These are phyloP conservation scores for Charanyca ferruginea DNA, from an alignment of 2,888 invertebrate genomes.

Conservation along the genomic window DNA sequence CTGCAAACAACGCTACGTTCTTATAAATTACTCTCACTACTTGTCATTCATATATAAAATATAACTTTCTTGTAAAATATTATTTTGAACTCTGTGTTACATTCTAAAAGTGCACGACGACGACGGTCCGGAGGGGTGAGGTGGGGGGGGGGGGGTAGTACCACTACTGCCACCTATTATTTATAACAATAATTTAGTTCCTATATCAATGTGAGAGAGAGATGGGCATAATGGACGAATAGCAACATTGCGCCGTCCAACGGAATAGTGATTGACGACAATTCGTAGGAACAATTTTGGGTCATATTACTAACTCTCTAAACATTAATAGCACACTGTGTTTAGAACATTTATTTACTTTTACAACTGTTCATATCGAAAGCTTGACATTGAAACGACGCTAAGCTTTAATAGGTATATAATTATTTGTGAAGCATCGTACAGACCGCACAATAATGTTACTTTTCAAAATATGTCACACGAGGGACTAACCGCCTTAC, in stretches of 20 bases:
- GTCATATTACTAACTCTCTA: too few relatives aligned
- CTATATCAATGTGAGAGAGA: background rate
- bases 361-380: slow-evolving; percentile 15
- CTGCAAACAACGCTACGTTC: background rate
- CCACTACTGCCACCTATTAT: background rate
- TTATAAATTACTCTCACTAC: slow-evolving; percentile 62
- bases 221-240: background rate
- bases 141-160: too few relatives aligned
- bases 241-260: background rate
- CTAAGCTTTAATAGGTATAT: slow-evolving; percentile 30
- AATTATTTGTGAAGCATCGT: slow-evolving; percentile 12
- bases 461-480: background rate
- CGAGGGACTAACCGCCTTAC: too few relatives aligned
- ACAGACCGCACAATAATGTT: slow-evolving; percentile 7
- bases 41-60: slow-evolving; percentile 50
- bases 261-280: background rate
- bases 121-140: too few relatives aligned
- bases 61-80: slow-evolving; percentile 44
- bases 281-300: background rate
- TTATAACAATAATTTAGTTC: background rate
- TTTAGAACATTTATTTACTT: slow-evolving; percentile 15
- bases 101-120: slow-evolving; percentile 17
- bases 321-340: slow-evolving; percentile 27
- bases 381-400: slow-evolving; percentile 38
- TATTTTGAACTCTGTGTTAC: slow-evolving; percentile 44